Evolutionary conservation across 2,797 vertebrate species (phyloP).

Genomic region (Malacoraja senta): DNA sequence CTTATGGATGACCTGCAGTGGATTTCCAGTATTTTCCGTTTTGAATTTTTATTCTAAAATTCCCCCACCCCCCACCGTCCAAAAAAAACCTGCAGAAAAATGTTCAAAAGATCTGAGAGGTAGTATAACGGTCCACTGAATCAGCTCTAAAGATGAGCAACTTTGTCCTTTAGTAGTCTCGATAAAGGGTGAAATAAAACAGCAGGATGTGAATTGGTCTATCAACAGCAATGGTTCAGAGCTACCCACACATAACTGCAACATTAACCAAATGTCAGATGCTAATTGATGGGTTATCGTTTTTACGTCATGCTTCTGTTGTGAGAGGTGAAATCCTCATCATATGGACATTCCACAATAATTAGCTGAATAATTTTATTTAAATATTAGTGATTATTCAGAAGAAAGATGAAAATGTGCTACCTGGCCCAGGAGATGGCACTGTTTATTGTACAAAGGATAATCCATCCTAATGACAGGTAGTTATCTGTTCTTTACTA

Average conservation of each 20-base stretch:
- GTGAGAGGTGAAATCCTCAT: background rate
- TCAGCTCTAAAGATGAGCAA: background rate
- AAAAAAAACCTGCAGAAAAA: background rate
- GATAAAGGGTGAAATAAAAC: background rate
- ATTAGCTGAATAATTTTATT: background rate
- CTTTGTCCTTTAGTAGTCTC: background rate
- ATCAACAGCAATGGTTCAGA: background rate
- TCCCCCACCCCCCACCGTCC: too few species aligned
- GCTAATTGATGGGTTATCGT: background rate
- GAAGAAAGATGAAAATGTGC: background rate
- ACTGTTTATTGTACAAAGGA: constrained; percentile 46
- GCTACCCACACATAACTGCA: background rate
- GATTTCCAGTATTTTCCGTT: too few species aligned
- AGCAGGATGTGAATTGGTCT: background rate
- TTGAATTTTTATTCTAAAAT: too few species aligned
- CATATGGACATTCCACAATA: background rate
- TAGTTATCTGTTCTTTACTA: background rate
- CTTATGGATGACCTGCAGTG: too few species aligned
- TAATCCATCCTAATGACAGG: constrained; percentile 14
- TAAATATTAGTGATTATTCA: background rate
- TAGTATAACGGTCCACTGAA: background rate
- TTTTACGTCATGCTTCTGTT: background rate
- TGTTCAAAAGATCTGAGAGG: background rate
- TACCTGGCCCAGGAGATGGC: constrained; percentile 52
- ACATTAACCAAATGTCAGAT: background rate